Percentiles rank a stretch among this genome's conserved stretches.
Conservation (phyloP, 2,113 vertebrate species). For the Macrotis lagotis region DNA sequence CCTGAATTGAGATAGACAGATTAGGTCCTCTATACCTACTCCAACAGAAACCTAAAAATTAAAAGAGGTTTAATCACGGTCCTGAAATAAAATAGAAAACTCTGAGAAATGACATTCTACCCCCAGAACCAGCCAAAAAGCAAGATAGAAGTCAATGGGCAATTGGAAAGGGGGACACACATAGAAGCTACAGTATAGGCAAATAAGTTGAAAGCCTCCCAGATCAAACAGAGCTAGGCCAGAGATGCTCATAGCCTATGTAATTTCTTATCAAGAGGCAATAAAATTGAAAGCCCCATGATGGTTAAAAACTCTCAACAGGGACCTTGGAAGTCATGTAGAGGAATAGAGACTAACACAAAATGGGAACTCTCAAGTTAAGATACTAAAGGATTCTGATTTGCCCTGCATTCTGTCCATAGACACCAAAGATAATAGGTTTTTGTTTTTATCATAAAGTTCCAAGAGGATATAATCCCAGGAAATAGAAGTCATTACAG, state of each 20-base stretch:
- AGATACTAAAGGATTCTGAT: not conserved
- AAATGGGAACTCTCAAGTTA: not conserved
- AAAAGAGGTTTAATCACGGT: not conserved
- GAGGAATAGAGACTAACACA: not conserved
- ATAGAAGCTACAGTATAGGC: not conserved
- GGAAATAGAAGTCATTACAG: not conserved
- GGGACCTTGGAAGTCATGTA: not conserved
- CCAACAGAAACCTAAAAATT: not conserved
- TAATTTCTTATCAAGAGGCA: not conserved
- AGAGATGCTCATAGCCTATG: not conserved
- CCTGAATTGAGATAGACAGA: not conserved
- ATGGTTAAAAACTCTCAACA: not conserved
- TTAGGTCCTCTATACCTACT: not conserved
- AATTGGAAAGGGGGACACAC: not conserved
- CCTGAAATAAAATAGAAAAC: not conserved
- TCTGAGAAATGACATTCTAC: not conserved
- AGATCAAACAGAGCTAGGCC: not conserved
- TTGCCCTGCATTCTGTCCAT: not conserved
- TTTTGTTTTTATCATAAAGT: not conserved
- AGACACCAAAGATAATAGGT: not conserved
- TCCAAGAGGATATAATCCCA: not conserved
- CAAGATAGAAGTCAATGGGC: not conserved
- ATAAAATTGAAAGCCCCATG: not conserved
- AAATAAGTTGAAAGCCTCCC: not conserved
- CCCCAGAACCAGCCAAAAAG: not conserved